Evolutionary conservation across 2,888 invertebrate species (phyloP).

Genomic region (Eucriotettix oculatus): DNA sequence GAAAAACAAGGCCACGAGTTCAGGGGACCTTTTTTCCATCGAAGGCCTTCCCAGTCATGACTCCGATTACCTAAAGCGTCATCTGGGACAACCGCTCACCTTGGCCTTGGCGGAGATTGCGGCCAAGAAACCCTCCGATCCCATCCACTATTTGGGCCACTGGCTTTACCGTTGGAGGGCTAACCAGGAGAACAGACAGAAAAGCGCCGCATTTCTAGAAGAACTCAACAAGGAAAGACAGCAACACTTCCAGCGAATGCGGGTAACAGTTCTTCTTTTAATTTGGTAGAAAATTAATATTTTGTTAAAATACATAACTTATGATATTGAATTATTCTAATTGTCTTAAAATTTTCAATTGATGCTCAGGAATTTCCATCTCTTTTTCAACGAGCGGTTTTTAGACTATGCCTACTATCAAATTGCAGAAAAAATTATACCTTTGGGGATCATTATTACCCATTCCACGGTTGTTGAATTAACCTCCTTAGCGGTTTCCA

Average conservation of each 20-base stretch:
- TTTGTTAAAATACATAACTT: no score
- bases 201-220: conserved; percentile 21
- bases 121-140: conserved; percentile 28
- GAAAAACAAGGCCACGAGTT: no score
- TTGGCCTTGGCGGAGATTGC: conserved; percentile 29
- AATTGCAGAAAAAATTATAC: no score
- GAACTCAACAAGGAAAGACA: conserved; percentile 22
- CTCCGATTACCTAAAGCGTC: conserved; percentile 8
- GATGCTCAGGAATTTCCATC: no score
- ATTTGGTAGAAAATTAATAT: background rate
- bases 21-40: no score
- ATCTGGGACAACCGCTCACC: conserved; percentile 20
- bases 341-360: no score
- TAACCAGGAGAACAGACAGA: conserved; percentile 25
- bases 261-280: conserved; percentile 17
- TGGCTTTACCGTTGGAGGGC: conserved; percentile 32
- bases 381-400: no score
- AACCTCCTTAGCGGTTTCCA: no score
- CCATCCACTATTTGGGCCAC: conserved; percentile 30
- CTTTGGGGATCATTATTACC: no score
- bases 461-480: no score
- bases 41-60: background rate
- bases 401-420: no score
- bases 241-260: conserved; percentile 20
- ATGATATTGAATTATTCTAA: no score